phyloP scores from a whole-genome alignment of 2,888 invertebrate genomes.

The Cheilosia vulpina region DNA sequence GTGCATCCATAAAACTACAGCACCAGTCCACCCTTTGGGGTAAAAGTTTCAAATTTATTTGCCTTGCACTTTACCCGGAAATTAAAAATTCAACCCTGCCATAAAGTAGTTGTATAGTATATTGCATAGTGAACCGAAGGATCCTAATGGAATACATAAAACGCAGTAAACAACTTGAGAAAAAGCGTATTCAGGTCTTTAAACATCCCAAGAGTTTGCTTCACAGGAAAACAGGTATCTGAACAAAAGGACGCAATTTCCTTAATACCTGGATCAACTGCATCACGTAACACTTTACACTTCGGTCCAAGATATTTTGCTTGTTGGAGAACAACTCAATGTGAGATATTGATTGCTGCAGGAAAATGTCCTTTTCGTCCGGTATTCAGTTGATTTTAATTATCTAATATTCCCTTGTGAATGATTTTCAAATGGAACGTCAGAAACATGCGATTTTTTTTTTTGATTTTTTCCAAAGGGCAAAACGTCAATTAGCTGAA shows the following conservation, averaged over 20 bases:
- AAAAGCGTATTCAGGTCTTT: background rate
- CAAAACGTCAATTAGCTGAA: no score
- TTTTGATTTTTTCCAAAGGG: no score
- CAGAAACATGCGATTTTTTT: no score
- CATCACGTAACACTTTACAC: no score
- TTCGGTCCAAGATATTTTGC: no score
- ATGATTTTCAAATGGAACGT: no score
- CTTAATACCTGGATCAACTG: background rate
- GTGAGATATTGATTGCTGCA: no score
- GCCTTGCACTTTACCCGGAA: constrained; percentile 66
- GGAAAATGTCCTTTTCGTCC: no score
- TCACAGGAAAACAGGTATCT: no score
- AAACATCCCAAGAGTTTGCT: background rate
- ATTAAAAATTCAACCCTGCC: constrained; percentile 64
- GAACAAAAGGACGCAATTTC: background rate
- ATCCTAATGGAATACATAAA: constrained; percentile 23
- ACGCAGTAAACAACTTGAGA: constrained; percentile 51
- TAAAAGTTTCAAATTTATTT: constrained; percentile 65
- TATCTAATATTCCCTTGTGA: no score
- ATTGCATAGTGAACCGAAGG: constrained; percentile 22
- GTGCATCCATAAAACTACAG: constrained; percentile 1
- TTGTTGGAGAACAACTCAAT: no score
- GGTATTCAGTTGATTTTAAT: no score
- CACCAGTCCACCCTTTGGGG: background rate
- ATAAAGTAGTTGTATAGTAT: constrained; percentile 9